phyloP scores from a whole-genome alignment of 2,113 vertebrate genomes.

The Sinocyclocheilus maitianheensis region DNA sequence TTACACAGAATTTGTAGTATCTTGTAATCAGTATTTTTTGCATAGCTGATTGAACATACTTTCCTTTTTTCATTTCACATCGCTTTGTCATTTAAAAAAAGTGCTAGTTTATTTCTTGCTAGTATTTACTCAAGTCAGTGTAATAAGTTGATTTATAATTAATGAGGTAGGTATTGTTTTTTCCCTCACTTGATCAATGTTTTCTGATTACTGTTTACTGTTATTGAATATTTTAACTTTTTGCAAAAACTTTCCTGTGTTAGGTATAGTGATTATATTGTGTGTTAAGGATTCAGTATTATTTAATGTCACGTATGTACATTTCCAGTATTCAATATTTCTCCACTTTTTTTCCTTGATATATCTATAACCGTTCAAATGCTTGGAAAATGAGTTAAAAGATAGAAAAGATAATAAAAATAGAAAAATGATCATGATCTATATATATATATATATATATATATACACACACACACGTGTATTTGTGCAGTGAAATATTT shows the following conservation, averaged over 20 bases:
- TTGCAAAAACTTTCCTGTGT: not conserved
- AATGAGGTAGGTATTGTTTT: not conserved
- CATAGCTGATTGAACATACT: not conserved
- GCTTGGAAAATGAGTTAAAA: no score
- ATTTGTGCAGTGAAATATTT: no score
- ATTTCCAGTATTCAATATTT: not conserved
- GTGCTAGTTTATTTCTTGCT: not conserved
- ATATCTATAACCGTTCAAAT: no score
- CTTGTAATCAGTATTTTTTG: not conserved
- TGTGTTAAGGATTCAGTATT: not conserved
- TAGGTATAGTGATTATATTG: not conserved
- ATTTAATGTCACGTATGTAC: not conserved
- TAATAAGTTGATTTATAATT: not conserved
- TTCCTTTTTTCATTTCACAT: not conserved
- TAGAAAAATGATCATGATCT: no score
- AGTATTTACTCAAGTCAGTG: not conserved
- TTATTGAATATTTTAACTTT: not conserved
- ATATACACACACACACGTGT: no score
- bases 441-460: no score
- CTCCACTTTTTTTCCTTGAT: not conserved
- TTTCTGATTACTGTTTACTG: not conserved
- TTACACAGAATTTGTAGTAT: not conserved
- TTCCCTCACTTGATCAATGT: not conserved
- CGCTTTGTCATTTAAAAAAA: not conserved
- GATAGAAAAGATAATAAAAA: no score